phyloP scores from a whole-genome alignment of 2,113 vertebrate species.

The Genyomyrus donnyi region DNA sequence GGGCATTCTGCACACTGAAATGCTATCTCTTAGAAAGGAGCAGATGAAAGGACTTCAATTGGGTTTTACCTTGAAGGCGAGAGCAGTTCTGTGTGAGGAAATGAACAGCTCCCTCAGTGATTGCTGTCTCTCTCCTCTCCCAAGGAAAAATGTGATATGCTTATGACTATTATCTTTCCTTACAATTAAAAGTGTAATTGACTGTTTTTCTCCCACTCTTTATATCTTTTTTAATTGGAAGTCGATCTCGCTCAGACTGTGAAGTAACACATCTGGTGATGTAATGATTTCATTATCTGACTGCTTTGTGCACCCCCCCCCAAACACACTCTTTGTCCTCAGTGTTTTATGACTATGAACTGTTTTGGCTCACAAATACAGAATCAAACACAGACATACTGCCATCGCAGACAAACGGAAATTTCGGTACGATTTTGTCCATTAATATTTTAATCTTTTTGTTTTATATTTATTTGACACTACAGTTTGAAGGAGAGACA shows the following conservation, averaged over 20 bases:
- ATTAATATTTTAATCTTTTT: neutral
- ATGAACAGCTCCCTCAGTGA: neutral
- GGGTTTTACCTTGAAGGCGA: slow-evolving; percentile 11
- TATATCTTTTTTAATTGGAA: slow-evolving; percentile 8
- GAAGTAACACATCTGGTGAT: slow-evolving; percentile 6
- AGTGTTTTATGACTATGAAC: neutral
- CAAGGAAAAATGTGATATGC: neutral
- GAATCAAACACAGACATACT: neutral
- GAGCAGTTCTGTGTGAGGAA: neutral
- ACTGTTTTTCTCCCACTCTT: neutral
- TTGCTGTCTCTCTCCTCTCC: neutral
- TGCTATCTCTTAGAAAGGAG: neutral
- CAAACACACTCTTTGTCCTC: neutral
- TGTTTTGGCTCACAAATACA: neutral
- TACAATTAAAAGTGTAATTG: slow-evolving; percentile 4
- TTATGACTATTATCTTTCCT: neutral
- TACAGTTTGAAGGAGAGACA: neutral
- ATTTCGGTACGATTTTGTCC: neutral
- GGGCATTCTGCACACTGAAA: neutral
- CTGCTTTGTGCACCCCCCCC: neutral
- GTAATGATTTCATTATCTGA: neutral
- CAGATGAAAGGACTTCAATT: neutral
- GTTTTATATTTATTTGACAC: neutral
- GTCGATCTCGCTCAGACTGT: neutral
- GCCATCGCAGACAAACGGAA: neutral